Evolutionary conservation across 2,113 vertebrate genomes (phyloP).

Genomic region (Xiphophorus hellerii): DNA sequence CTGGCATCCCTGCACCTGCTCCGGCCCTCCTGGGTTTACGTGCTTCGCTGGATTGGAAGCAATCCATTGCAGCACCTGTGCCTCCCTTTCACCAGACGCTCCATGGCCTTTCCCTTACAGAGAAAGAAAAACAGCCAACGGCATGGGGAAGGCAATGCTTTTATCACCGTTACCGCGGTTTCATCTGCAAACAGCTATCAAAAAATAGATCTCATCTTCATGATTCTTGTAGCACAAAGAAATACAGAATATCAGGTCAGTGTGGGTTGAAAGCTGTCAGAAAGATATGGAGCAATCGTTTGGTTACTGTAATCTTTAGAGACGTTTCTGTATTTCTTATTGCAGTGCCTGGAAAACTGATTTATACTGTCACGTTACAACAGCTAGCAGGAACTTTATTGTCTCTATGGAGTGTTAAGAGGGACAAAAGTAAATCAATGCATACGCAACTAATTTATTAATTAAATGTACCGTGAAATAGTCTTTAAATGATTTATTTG

Average conservation of each 20-base stretch:
- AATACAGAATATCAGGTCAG: too few species aligned
- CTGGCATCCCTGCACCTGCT: slow-evolving; percentile 51
- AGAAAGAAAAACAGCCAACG: slow-evolving; percentile 43
- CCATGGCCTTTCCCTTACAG: slow-evolving; percentile 11
- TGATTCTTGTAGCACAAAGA: slow-evolving; percentile 6
- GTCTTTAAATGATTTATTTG: too few species aligned
- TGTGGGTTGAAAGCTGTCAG: slow-evolving; percentile 16
- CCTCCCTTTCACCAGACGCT: slow-evolving; percentile 14
- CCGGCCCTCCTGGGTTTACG: slow-evolving; percentile 39
- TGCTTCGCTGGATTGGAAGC: slow-evolving; percentile 53
- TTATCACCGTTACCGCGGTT: slow-evolving; percentile 3
- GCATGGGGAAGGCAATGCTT: slow-evolving; percentile 21
- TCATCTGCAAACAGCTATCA: slow-evolving; percentile 31
- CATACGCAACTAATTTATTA: too few species aligned
- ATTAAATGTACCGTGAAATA: too few species aligned
- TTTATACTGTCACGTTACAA: too few species aligned
- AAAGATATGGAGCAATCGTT: slow-evolving; percentile 1
- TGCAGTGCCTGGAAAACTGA: neutral
- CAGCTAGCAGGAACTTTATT: neutral
- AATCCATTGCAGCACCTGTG: slow-evolving; percentile 56
- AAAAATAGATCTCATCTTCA: slow-evolving; percentile 38
- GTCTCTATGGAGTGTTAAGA: too few species aligned
- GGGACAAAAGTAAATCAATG: too few species aligned
- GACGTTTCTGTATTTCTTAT: neutral
- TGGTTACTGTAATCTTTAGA: neutral